Conservation (phyloP, 2,888 invertebrate species). For the Philereme vetulata region DNA sequence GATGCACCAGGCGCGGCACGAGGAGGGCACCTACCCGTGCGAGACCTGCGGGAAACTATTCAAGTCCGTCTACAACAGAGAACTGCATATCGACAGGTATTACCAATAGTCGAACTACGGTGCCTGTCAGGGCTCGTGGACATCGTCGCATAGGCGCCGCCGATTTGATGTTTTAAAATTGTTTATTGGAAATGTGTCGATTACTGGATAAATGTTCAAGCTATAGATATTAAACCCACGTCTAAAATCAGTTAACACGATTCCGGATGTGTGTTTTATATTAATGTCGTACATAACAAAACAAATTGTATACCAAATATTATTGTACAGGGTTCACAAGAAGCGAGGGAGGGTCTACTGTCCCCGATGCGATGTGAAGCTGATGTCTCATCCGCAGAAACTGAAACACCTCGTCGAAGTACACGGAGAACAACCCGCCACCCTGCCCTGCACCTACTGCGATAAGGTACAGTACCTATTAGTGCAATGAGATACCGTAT, state of each 20-base stretch:
- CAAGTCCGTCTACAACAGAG: slow-evolving; percentile 51
- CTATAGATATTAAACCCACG: no score
- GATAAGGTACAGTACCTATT: slow-evolving; percentile 52
- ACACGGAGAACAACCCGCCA: slow-evolving; percentile 68
- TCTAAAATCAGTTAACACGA: no score
- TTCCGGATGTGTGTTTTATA: no score
- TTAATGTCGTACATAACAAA: background rate
- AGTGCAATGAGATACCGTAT: no score
- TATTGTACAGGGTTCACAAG: slow-evolving; percentile 57
- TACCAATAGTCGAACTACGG: no score
- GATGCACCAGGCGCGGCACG: slow-evolving; percentile 73
- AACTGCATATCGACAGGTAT: slow-evolving; percentile 48
- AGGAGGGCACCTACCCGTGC: slow-evolving; percentile 65
- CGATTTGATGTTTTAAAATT: no score
- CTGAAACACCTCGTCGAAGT: slow-evolving; percentile 72
- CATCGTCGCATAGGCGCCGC: no score
- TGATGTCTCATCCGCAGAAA: slow-evolving; percentile 76
- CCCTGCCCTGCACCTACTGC: slow-evolving; percentile 66
- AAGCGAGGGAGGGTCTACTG: slow-evolving; percentile 71
- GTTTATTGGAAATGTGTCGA: background rate
- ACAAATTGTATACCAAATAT: background rate
- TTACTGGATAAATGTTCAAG: background rate
- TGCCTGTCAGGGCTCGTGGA: slow-evolving; percentile 48
- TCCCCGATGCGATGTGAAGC: slow-evolving; percentile 69
- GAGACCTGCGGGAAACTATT: slow-evolving; percentile 60